Base-by-base conservation (phyloP, 2,888 invertebrate genomes). In the Sinhomidia bicolor region DNA sequence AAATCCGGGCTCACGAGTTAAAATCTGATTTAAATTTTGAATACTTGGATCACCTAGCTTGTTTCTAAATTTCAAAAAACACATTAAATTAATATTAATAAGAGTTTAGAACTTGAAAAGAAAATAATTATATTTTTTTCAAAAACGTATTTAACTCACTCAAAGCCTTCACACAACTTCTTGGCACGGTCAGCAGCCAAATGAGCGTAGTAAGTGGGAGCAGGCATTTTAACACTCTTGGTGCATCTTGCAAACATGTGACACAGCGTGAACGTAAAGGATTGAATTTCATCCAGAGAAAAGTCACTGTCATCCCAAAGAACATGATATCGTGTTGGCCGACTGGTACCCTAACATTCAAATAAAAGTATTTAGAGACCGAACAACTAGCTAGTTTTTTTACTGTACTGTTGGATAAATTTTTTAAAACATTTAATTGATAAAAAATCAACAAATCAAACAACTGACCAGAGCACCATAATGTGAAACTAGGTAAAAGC, bases 161-260 rank as follows among this genome's bases (percentile, higher is more conserved):
- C 86, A 62, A 89, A 78, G 10, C 89, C 90, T 78, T 90, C 88
- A 14, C 85, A 79, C n/a, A 91, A 26, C 20, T 81, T 84, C 41
- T 89, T 91, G n/a, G 91, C 91, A n/a, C 91, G n/a, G n/a, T 65
- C 80, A 12, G 90, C 91, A 6, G 91, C 91, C 89, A 85, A 89
- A 51, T 91, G 91, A n/a, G 91, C 91, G 26, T 90, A 91, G 47
- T 91, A 91, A 2, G 91, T 91, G 0, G 90, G 85, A 10, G 91
- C 90, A 1, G 91, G 91, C 44, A 93, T 92, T 41, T 93, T 93
- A 26, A 92, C 98, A 94, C 93, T 91, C 32, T 93, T 92, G 90
- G 96, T 96, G 93, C 98, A 98, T 5, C 98, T 95, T 0, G 96
- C 95, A 94, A 97, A 98, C 94, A 97, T 94, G 93, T 98, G 97